phyloP scores from a whole-genome alignment of 2,113 vertebrate species.

The Cricetomys ansorgei region DNA sequence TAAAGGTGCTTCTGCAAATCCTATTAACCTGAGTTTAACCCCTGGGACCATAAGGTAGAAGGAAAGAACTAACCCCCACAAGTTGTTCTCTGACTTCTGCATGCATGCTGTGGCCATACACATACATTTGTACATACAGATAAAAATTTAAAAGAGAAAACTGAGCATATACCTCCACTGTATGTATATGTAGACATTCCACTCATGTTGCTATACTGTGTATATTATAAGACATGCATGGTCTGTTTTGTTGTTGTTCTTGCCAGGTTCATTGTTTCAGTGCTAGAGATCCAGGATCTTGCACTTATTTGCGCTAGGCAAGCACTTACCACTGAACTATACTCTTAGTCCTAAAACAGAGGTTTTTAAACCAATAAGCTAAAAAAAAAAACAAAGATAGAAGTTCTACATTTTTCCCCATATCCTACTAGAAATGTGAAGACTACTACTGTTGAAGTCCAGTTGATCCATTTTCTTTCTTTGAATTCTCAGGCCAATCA shows the following conservation, averaged over 20 bases:
- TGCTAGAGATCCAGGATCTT: not conserved
- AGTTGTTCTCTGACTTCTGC: not conserved
- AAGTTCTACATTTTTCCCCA: not conserved
- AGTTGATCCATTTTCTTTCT: not conserved
- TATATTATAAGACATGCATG: slow-evolving; percentile 36
- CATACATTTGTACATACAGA: not conserved
- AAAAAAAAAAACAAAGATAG: slow-evolving; percentile 25
- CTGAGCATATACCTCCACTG: not conserved
- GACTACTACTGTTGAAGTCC: not conserved
- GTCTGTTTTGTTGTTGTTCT: not conserved
- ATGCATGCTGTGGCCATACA: not conserved
- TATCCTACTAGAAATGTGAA: not conserved
- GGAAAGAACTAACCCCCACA: not conserved
- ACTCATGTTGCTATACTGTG: not conserved
- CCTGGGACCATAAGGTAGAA: not conserved
- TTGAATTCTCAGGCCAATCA: not conserved
- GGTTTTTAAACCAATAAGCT: slow-evolving; percentile 51
- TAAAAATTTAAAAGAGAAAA: not conserved
- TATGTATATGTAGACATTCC: not conserved
- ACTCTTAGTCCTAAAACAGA: not conserved
- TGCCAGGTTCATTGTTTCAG: not conserved
- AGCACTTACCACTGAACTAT: not conserved
- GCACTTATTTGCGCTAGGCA: not conserved
- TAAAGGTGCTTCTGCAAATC: not conserved
- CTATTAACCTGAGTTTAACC: not conserved